phyloP scores from a whole-genome alignment of 2,888 invertebrate genomes.

The Allacma fusca region DNA sequence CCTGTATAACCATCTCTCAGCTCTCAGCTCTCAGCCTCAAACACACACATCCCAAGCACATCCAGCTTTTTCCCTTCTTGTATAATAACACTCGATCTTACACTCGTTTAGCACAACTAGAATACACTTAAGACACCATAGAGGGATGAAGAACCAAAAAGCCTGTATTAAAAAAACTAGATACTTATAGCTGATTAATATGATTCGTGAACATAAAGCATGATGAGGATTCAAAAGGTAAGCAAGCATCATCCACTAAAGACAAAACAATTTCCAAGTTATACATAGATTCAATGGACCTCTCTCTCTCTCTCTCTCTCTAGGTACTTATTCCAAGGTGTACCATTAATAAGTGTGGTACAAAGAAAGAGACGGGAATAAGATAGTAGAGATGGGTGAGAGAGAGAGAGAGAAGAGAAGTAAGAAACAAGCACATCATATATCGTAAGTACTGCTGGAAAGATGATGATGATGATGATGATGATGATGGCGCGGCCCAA shows the following conservation, averaged over 20 bases:
- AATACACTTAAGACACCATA: not conserved
- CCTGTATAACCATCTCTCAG: constrained; percentile 11
- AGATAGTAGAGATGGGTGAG: not conserved
- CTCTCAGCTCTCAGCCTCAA: too few species aligned
- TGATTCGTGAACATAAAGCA: constrained; percentile 19
- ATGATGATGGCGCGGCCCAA: constrained; percentile 16
- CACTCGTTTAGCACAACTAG: constrained; percentile 16
- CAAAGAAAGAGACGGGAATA: not conserved
- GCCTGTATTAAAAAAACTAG: not conserved
- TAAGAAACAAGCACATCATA: not conserved
- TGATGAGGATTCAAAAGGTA: constrained; percentile 5
- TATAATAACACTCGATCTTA: not conserved
- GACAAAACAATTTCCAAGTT: not conserved
- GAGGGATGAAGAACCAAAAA: not conserved
- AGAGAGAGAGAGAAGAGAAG: not conserved
- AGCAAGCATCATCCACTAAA: not conserved
- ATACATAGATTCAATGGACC: too few species aligned
- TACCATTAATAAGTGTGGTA: too few species aligned
- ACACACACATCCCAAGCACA: not conserved
- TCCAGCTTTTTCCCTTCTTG: not conserved
- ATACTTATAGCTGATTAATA: constrained; percentile 18
- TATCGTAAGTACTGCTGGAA: not conserved
- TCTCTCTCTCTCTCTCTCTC: too few species aligned
- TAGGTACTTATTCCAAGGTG: too few species aligned
- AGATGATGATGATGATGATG: constrained; percentile 16